Conservation (phyloP, 2,888 invertebrate genomes). For the Gnatocerus cornutus region DNA sequence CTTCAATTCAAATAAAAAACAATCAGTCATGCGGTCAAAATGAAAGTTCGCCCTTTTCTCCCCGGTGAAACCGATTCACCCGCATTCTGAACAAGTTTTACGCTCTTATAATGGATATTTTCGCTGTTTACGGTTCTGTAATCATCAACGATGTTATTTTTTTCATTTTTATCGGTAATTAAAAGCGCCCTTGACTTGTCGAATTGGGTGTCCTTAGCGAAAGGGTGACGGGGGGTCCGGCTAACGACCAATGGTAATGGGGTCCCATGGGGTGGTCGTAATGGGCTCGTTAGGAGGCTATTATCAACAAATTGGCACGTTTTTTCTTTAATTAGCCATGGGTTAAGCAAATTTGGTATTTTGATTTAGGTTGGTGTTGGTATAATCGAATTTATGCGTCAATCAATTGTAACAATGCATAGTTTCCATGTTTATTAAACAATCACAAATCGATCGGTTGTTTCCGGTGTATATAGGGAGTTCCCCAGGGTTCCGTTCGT, state of each 20-base stretch:
- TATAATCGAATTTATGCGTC: too few species aligned
- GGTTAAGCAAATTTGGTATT: background rate
- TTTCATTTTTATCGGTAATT: background rate
- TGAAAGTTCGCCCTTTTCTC: constrained; percentile 5
- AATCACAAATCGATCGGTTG: too few species aligned
- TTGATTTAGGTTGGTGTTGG: background rate
- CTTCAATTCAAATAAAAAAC: background rate
- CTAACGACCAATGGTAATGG: constrained; percentile 3
- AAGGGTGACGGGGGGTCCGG: background rate
- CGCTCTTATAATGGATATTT: background rate
- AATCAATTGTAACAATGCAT: too few species aligned
- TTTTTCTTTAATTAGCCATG: background rate
- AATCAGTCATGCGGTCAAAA: constrained; percentile 4
- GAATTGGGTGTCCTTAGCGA: too few species aligned
- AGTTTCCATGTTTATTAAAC: too few species aligned
- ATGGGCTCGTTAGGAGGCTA: background rate
- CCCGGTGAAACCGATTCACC: background rate
- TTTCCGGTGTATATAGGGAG: background rate
- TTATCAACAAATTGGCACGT: background rate
- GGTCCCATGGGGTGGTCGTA: constrained; percentile 14
- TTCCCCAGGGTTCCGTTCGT: background rate
- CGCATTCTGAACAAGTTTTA: background rate
- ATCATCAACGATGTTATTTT: background rate
- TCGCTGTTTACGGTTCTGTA: constrained; percentile 4
- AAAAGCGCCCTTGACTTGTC: constrained; percentile 5